Conservation (phyloP, 2,888 invertebrate species). For the Onchidella celtica region DNA sequence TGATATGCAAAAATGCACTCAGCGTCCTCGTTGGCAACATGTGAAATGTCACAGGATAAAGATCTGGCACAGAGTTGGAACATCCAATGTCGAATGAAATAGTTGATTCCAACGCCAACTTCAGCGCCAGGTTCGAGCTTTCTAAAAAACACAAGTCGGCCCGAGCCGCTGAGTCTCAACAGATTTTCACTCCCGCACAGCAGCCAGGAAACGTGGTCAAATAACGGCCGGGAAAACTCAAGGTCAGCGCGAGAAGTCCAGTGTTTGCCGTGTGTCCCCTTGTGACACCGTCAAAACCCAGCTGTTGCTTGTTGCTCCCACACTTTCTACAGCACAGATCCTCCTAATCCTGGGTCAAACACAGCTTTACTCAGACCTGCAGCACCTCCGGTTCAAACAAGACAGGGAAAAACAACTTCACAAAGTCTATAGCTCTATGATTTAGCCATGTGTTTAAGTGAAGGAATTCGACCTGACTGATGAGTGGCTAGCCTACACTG, state of each 20-base stretch:
- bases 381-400: not conserved
- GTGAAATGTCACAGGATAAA: too few species aligned
- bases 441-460: too few species aligned
- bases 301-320: constrained; percentile 1
- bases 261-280: constrained; percentile 16
- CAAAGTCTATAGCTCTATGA: not conserved
- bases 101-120: too few species aligned
- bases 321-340: not conserved
- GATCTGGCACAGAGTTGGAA: too few species aligned
- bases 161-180: not conserved
- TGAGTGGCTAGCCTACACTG: too few species aligned
- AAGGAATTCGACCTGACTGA: too few species aligned
- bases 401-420: not conserved
- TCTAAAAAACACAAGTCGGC: not conserved
- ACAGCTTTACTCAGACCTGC: not conserved
- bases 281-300: not conserved
- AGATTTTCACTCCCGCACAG: not conserved
- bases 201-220: constrained; percentile 6
- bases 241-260: not conserved
- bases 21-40: too few species aligned
- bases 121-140: too few species aligned
- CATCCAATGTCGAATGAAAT: too few species aligned
- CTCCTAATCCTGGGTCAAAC: constrained; percentile 1
- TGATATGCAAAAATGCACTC: too few species aligned
- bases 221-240: not conserved